Conservation (phyloP, 2,888 invertebrate genomes). For the Galerucella nymphaeae region DNA sequence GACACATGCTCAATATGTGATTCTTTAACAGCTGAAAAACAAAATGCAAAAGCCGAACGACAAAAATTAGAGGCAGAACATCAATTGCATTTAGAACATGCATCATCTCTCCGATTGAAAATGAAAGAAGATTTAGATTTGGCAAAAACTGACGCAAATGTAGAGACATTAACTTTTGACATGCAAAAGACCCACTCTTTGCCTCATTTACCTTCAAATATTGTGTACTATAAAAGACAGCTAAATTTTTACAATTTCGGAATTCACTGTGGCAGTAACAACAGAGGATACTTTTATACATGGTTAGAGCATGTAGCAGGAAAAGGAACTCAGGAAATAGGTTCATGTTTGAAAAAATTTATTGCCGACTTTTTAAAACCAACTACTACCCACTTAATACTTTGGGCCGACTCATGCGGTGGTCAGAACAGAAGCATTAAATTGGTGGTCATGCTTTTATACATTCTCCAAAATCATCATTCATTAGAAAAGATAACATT, state of each 20-base stretch:
- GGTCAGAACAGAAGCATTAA: constrained; percentile 34
- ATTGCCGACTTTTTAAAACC: constrained; percentile 15
- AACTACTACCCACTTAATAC: constrained; percentile 2
- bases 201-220: constrained; percentile 12
- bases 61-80: constrained; percentile 15
- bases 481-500: too few relatives aligned
- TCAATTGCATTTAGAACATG: constrained; percentile 17
- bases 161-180: constrained; percentile 29
- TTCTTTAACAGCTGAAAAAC: background rate
- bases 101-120: constrained; percentile 14
- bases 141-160: constrained; percentile 17
- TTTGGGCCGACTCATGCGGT: constrained; percentile 25
- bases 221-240: constrained; percentile 25
- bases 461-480: too few relatives aligned
- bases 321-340: constrained; percentile 16
- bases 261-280: constrained; percentile 17
- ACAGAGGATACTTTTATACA: constrained; percentile 10
- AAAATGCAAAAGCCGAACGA: constrained; percentile 5
- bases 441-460: constrained; percentile 40
- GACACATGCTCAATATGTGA: constrained; percentile 6
- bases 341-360: constrained; percentile 20
- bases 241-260: constrained; percentile 24
- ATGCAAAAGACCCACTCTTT: constrained; percentile 15
- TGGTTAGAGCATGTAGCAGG: constrained; percentile 21
- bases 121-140: constrained; percentile 13